Evolutionary conservation across 2,797 vertebrate species (phyloP).

Genomic region (Chelonia mydas): DNA sequence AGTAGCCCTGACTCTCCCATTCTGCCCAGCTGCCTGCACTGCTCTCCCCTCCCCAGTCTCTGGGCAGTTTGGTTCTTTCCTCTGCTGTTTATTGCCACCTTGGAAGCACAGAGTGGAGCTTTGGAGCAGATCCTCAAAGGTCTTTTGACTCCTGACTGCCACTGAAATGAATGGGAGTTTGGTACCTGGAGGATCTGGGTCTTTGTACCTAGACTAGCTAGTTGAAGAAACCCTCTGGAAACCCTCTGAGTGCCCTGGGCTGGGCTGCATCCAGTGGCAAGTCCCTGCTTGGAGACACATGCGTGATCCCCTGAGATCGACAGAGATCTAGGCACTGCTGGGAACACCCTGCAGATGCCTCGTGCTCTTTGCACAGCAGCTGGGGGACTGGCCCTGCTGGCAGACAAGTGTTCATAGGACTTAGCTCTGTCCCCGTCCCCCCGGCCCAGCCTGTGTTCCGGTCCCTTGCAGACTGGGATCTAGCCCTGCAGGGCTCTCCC

Average conservation of each 20-base stretch:
- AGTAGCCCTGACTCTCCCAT: not conserved
- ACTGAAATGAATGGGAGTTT: not conserved
- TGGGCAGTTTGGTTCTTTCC: not conserved
- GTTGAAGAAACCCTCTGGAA: not conserved
- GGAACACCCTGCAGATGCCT: not conserved
- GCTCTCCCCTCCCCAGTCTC: not conserved
- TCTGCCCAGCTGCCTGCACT: not conserved
- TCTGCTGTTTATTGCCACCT: not conserved
- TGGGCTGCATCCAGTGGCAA: not conserved
- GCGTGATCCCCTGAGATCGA: not conserved
- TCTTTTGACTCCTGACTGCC: not conserved
- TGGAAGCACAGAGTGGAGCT: not conserved
- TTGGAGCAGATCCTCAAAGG: not conserved
- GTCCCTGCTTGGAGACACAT: not conserved
- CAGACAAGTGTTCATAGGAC: too few relatives aligned
- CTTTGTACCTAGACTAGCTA: not conserved
- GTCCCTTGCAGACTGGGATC: not conserved
- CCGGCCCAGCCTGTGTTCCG: too few relatives aligned
- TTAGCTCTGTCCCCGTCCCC: fast-evolving
- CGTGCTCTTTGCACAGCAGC: not conserved
- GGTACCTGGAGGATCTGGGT: not conserved
- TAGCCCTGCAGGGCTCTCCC: not conserved
- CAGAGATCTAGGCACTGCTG: not conserved
- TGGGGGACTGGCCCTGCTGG: not conserved
- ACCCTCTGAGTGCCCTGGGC: not conserved